Evolutionary conservation across 2,113 vertebrate species (phyloP).

Genomic region (Hemiscyllium ocellatum): DNA sequence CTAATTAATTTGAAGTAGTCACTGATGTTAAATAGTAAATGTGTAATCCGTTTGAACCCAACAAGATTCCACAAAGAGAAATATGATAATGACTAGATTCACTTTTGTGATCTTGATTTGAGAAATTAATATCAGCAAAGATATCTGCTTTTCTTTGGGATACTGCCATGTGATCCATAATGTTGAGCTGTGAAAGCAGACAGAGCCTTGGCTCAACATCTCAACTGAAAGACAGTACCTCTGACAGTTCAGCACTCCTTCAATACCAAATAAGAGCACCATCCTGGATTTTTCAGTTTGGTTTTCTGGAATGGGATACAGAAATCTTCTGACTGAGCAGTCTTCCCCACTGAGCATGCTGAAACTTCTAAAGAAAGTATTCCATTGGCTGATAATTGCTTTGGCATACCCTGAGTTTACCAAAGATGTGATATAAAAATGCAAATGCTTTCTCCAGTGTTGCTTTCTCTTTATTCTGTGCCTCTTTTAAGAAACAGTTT

Average conservation of each 20-base stretch:
- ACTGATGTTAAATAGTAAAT: not conserved
- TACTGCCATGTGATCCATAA: not conserved
- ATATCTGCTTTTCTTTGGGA: not conserved
- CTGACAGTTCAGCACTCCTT: not conserved
- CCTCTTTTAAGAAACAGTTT: not conserved
- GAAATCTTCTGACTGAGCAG: not conserved
- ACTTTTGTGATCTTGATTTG: not conserved
- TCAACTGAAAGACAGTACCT: not conserved
- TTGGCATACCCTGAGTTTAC: not conserved
- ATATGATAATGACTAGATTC: not conserved
- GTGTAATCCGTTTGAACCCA: not conserved
- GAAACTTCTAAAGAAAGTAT: not conserved
- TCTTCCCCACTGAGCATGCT: not conserved
- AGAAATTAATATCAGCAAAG: not conserved
- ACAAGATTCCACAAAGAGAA: not conserved
- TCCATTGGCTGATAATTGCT: not conserved
- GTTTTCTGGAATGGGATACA: not conserved
- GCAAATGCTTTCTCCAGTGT: not conserved
- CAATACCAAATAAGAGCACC: not conserved
- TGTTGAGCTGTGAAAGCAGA: not conserved
- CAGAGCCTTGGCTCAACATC: not conserved
- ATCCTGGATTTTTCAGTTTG: not conserved
- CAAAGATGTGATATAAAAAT: not conserved
- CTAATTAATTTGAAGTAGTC: not conserved
- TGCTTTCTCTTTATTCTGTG: not conserved